Conservation (phyloP, 2,888 invertebrate genomes). For the Tachina fera region DNA sequence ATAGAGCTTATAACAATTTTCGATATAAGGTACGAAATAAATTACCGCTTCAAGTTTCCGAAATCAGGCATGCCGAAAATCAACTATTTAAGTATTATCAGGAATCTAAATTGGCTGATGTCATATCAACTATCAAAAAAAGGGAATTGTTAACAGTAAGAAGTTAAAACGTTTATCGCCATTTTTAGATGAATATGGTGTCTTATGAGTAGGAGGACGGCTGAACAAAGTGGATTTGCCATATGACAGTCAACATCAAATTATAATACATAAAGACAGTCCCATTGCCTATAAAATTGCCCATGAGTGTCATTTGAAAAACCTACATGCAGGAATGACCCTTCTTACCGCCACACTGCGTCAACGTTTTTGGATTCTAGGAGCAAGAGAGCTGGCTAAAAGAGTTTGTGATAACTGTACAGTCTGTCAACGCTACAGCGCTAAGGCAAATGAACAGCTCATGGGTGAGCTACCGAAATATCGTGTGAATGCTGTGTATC, state of each 20-base stretch:
- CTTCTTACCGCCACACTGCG: conserved; percentile 18
- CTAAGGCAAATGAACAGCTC: conserved; percentile 17
- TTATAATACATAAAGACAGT: conserved; percentile 35
- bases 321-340: conserved; percentile 29
- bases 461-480: conserved; percentile 8
- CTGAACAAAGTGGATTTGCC: conserved; percentile 10
- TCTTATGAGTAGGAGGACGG: conserved; percentile 26
- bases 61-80: conserved; percentile 7
- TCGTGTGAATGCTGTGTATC: no score
- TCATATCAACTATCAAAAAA: conserved; percentile 13
- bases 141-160: conserved; percentile 5
- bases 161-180: conserved; percentile 32
- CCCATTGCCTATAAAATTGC: conserved; percentile 32
- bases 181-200: conserved; percentile 26
- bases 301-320: conserved; percentile 12
- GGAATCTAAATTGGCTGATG: neutral
- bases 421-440: conserved; percentile 36
- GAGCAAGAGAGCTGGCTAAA: conserved; percentile 16
- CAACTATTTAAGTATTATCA: neutral
- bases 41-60: neutral
- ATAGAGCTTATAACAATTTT: conserved; percentile 19
- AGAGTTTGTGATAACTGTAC: neutral
- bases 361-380: conserved; percentile 20
- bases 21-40: neutral
- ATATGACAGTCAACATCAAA: conserved; percentile 50